Conservation (phyloP, 92 coral and sea anemone species). For the Paragorgia papillata region DNA sequence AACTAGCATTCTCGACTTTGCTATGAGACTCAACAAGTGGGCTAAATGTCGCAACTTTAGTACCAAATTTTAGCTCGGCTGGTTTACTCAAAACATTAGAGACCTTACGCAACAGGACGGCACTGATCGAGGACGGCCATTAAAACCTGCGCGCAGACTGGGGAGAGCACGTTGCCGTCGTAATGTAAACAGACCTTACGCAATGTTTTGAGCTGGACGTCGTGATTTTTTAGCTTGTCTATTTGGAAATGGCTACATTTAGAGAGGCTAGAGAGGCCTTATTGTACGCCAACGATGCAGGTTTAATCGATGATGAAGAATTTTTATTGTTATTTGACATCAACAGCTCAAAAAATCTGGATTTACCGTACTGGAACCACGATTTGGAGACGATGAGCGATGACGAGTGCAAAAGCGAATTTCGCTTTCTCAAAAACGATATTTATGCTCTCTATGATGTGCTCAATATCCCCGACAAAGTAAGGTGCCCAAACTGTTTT, state of each 20-base stretch:
- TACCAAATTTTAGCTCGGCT: too few species aligned
- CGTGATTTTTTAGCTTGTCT: too few species aligned
- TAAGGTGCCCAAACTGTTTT: conserved; percentile 46
- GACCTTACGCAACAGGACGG: too few species aligned
- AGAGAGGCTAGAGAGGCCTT: conserved; percentile 8
- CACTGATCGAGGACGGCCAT: too few species aligned
- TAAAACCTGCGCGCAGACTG: too few species aligned
- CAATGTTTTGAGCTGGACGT: too few species aligned
- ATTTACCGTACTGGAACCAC: conserved; percentile 52
- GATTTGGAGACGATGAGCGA: conserved; percentile 51
- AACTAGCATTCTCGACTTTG: too few species aligned
- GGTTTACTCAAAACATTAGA: too few species aligned
- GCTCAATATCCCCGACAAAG: conserved; percentile 51
- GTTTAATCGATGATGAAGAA: conserved; percentile 39
- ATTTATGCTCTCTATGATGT: conserved; percentile 51
- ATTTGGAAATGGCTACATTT: conserved; percentile 32
- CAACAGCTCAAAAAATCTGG: conserved; percentile 45
- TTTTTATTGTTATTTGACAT: conserved; percentile 41
- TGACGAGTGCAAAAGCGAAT: conserved; percentile 63
- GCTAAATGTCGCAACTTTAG: too few species aligned
- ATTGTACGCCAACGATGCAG: conserved; percentile 25
- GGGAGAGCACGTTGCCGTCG: too few species aligned
- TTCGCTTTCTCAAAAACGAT: conserved; percentile 60
- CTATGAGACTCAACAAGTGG: too few species aligned
- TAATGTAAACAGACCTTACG: too few species aligned